These are phyloP conservation scores for Nemoura dubitans DNA, from an alignment of 2,888 invertebrate genomes.

Conservation along the genomic window DNA sequence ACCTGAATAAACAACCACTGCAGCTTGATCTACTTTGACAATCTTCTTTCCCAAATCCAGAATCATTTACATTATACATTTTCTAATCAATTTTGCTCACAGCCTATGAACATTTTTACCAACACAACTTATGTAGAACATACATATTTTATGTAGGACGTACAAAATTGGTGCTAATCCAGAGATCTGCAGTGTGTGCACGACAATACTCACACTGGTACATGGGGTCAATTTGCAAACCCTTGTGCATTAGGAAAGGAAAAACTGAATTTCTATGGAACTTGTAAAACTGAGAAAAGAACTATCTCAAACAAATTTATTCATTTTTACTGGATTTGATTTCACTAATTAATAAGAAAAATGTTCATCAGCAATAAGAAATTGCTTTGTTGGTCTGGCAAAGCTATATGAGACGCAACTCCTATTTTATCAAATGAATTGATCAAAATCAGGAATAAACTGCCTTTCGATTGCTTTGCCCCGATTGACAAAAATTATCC, in stretches of 20 bases:
- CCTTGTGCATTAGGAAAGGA: no score
- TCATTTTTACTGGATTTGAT: no score
- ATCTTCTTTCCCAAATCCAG: not conserved
- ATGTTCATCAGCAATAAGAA: not conserved
- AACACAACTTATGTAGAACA: no score
- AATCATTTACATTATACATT: not conserved
- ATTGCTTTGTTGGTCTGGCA: not conserved
- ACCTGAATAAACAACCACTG: not conserved
- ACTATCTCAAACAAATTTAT: no score
- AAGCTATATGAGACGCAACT: not conserved
- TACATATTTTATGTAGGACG: no score
- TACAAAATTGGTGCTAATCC: no score
- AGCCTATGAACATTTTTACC: not conserved
- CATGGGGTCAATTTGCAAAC: no score
- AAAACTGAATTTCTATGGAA: no score
- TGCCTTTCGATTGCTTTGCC: conserved; percentile 26
- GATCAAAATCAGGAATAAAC: not conserved
- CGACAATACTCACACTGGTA: no score
- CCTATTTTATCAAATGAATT: not conserved
- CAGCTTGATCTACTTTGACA: not conserved
- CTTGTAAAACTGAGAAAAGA: no score
- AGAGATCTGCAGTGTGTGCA: no score
- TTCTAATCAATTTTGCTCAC: not conserved
- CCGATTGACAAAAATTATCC: not conserved
- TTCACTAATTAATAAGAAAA: not conserved